Evolutionary conservation across 1,140 invertebrate species (phyloP), one percentile per base, ranked within the genome.

Genomic region (Neelides sp.): DNA sequence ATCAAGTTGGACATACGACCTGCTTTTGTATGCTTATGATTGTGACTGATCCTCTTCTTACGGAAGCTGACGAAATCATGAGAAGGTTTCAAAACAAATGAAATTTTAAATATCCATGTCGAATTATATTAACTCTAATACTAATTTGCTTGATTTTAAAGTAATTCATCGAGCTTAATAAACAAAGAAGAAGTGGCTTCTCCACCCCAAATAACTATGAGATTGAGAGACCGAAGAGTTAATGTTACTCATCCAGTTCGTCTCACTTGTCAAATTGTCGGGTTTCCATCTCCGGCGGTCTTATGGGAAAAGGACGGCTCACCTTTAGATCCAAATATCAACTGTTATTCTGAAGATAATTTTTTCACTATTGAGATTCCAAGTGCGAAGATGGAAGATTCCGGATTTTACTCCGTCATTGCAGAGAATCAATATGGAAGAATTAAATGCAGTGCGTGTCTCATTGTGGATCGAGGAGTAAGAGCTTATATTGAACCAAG

Each of bases 361-460:
- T 90, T 90, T 65, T 75, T 83, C 63, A 87, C 85, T 0, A 65
- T 95, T 39, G 92, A 95, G 69, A 82, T 95, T 28, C 75, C 73
- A 7, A 78, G 77, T 39, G 79, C 85, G 3, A 71, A 67, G 2
- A 64, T 85, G 1, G 79, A 84, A 27, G 89, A 95, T 65, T 79
- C 82, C 8, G 91, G 88, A 17, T 71, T 72, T 34, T 95, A 94
- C 65, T 80, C 77, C 30, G 83, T 78, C 12, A 75, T 75, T 47
- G 90, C 89, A 2, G 74, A 74, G 40, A 95, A 94, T 65, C 68
- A 72, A n/a, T 74, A 80, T 43, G 91, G 90, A 5, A 80, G 82
- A 1, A 79, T 90, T 8, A 82, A 82, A 41, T 92, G 88, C 46
- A 75, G 75, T 24, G 86, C 83, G 61, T 74, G 74, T 42, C 72